Conservation (phyloP, 1,140 invertebrate genomes). For the Drosophila lini region DNA sequence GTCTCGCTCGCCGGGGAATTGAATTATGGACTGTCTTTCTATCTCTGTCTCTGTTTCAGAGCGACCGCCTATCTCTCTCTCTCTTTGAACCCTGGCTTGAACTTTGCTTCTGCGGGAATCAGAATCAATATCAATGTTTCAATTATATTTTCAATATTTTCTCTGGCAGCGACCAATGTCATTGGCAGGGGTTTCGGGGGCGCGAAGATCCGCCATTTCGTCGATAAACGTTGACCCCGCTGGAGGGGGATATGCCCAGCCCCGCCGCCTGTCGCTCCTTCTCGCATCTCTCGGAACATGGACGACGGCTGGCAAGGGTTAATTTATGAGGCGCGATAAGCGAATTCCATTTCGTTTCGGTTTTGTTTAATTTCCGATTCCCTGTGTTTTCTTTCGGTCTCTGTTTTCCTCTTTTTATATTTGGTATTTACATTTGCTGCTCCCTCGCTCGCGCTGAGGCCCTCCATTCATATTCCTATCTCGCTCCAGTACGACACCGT, state of each 20-base stretch:
- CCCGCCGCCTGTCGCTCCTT: background rate
- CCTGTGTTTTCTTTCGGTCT: slow-evolving; percentile 55
- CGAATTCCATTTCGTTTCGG: slow-evolving; percentile 82
- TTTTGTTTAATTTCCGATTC: slow-evolving; percentile 83
- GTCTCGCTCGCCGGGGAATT: slow-evolving; percentile 25
- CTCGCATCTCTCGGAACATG: slow-evolving; percentile 25
- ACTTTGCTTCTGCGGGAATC: slow-evolving; percentile 18
- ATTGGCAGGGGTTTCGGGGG: slow-evolving; percentile 20
- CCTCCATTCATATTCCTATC: slow-evolving; percentile 15
- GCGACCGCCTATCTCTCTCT: slow-evolving; percentile 1
- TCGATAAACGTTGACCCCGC: slow-evolving; percentile 32
- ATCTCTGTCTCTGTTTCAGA: slow-evolving; percentile 2
- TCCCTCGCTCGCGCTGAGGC: slow-evolving; percentile 1
- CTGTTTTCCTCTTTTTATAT: slow-evolving; percentile 56
- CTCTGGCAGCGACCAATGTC: slow-evolving; percentile 26
- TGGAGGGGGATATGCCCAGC: slow-evolving; percentile 8
- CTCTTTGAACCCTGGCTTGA: slow-evolving; percentile 14
- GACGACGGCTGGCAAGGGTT: slow-evolving; percentile 74
- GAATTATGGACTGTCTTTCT: slow-evolving; percentile 24
- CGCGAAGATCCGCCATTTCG: slow-evolving; percentile 42
- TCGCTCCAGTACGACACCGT: slow-evolving; percentile 63
- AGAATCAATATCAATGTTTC: slow-evolving; percentile 34
- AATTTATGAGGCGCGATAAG: slow-evolving; percentile 82
- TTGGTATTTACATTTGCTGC: slow-evolving; percentile 66
- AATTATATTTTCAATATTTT: slow-evolving; percentile 22